phyloP scores from a whole-genome alignment of 1,140 invertebrate genomes.

The Drosophila simulans region DNA sequence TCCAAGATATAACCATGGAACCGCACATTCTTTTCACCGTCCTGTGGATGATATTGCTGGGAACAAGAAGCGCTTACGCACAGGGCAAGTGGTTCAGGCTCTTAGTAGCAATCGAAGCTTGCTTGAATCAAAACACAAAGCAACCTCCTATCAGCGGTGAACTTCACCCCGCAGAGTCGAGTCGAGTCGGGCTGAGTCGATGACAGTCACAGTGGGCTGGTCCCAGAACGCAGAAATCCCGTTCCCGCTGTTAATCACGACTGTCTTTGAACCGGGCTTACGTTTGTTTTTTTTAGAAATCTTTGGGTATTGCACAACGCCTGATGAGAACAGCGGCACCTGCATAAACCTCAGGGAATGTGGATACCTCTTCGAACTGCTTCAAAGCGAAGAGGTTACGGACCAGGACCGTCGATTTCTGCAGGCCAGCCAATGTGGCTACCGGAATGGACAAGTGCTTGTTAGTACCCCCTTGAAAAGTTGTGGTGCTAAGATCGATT shows the following conservation, averaged over 20 bases:
- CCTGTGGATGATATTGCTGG: constrained; percentile 23
- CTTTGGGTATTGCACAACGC: constrained; percentile 65
- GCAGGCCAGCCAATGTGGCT: constrained; percentile 61
- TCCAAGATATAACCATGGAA: constrained; percentile 22
- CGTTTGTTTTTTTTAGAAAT: constrained; percentile 42
- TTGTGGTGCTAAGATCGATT: neutral
- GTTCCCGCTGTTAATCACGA: constrained; percentile 1
- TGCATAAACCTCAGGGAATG: constrained; percentile 61
- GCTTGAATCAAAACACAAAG: constrained; percentile 10
- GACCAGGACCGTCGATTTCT: constrained; percentile 32
- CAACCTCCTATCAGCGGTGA: constrained; percentile 64
- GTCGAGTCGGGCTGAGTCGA: neutral
- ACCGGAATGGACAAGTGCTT: constrained; percentile 52
- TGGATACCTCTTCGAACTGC: constrained; percentile 50
- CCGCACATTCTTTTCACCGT: constrained; percentile 33
- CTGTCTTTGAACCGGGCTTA: constrained; percentile 2
- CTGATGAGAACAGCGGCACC: constrained; percentile 37
- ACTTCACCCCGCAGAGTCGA: constrained; percentile 59
- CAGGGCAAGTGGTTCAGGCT: constrained; percentile 46
- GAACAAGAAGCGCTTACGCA: constrained; percentile 12
- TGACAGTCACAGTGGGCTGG: neutral
- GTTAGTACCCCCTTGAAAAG: constrained; percentile 29
- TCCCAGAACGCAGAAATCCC: constrained; percentile 30
- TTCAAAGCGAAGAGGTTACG: constrained; percentile 29
- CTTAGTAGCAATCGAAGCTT: neutral